Evolutionary conservation across 92 coral and sea anemone species (phyloP).

Genomic region (Palythoa caribaeorum): DNA sequence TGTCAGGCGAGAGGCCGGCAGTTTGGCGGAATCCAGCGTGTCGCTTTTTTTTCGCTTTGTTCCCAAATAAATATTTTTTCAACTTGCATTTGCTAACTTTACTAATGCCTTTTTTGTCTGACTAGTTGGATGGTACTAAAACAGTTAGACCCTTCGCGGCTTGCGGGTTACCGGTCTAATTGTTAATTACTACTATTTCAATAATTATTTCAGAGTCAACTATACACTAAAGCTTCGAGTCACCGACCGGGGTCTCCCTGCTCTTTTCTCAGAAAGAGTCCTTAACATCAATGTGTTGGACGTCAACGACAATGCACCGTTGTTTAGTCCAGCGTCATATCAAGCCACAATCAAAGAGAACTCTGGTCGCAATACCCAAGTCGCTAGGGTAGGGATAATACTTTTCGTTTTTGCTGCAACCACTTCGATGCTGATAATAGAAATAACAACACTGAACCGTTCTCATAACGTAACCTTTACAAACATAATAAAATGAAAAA

Average conservation of each 20-base stretch:
- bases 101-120: no score
- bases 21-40: no score
- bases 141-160: no score
- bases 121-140: no score
- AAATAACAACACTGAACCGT: neutral
- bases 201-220: constrained; percentile 45
- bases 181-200: neutral
- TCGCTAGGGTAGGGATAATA: constrained; percentile 57
- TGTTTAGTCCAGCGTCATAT: constrained; percentile 70
- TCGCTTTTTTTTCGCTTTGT: no score
- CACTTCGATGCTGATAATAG: no score
- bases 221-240: constrained; percentile 71
- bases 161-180: no score
- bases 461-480: neutral
- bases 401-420: neutral
- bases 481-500: neutral
- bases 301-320: constrained; percentile 78
- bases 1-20: no score
- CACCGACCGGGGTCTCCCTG: constrained; percentile 87
- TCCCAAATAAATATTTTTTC: no score
- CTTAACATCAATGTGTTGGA: constrained; percentile 69
- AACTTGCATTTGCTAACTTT: no score
- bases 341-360: constrained; percentile 76
- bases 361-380: constrained; percentile 55
- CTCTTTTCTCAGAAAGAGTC: constrained; percentile 60